These are phyloP conservation scores for Thoracochromis brauschi DNA, from an alignment of 2,113 vertebrate species.

Conservation along the genomic window DNA sequence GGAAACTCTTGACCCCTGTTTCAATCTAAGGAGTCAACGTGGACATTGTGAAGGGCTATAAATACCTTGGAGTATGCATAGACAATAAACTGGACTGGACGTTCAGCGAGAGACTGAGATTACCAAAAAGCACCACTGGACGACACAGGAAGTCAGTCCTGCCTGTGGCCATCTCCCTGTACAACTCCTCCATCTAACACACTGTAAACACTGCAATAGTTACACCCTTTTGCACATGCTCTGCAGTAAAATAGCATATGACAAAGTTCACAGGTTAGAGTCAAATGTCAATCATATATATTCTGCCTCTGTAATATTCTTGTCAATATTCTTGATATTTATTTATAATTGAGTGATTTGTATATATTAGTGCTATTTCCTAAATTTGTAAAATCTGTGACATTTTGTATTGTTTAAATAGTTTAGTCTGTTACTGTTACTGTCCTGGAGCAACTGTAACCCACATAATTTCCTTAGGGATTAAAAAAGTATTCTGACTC, in stretches of 20 bases:
- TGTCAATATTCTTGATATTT: neutral
- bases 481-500: neutral
- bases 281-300: neutral
- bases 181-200: neutral
- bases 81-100: neutral
- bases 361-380: neutral
- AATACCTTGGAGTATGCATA: neutral
- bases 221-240: neutral
- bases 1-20: neutral
- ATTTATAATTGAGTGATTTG: neutral
- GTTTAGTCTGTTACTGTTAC: neutral
- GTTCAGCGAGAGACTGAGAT: neutral
- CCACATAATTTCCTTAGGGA: neutral
- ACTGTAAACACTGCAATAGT: neutral
- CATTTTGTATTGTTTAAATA: neutral
- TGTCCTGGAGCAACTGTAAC: neutral
- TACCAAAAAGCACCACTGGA: neutral
- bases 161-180: neutral
- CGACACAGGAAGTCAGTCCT: neutral
- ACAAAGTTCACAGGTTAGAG: neutral
- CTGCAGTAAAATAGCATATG: neutral
- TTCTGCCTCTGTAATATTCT: neutral
- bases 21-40: neutral
- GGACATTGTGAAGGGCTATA: neutral
- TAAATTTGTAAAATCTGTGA: neutral